Conservation (phyloP, 2,113 vertebrate species). For the Perca schrenkii region DNA sequence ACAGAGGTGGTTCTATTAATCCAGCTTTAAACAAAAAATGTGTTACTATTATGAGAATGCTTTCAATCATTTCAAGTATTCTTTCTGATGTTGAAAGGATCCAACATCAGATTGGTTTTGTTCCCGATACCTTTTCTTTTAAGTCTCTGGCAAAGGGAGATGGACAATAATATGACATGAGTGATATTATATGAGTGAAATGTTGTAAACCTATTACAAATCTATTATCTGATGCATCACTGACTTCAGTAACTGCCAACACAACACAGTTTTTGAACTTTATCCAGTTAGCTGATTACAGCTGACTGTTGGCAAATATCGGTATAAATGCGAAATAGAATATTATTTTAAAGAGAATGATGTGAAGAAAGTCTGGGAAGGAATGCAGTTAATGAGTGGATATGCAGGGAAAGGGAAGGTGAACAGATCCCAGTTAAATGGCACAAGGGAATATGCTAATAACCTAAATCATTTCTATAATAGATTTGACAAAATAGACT, state of each 20-base stretch:
- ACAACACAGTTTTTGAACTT: conserved; percentile 44
- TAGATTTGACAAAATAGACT: too few species aligned
- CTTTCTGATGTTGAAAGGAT: conserved; percentile 6
- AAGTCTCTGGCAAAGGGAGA: neutral
- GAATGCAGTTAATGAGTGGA: too few species aligned
- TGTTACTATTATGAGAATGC: neutral
- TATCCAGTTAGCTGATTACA: conserved; percentile 57
- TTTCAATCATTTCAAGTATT: conserved; percentile 5
- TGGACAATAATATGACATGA: neutral
- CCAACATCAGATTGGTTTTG: neutral
- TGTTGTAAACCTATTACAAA: neutral
- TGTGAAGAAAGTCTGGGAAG: too few species aligned
- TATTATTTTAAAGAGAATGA: too few species aligned
- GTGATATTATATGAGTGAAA: neutral
- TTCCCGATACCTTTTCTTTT: neutral
- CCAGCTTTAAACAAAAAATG: neutral
- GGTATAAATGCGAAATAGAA: too few species aligned
- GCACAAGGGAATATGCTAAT: too few species aligned
- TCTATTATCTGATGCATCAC: conserved; percentile 40
- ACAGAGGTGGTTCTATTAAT: neutral
- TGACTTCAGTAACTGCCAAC: conserved; percentile 54
- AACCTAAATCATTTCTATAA: too few species aligned
- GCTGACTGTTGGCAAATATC: conserved; percentile 41
- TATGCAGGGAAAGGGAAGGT: too few species aligned
- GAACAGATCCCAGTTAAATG: too few species aligned